phyloP scores from a whole-genome alignment of 2,797 vertebrate genomes.

The Catamblyrhynchus diadema region DNA sequence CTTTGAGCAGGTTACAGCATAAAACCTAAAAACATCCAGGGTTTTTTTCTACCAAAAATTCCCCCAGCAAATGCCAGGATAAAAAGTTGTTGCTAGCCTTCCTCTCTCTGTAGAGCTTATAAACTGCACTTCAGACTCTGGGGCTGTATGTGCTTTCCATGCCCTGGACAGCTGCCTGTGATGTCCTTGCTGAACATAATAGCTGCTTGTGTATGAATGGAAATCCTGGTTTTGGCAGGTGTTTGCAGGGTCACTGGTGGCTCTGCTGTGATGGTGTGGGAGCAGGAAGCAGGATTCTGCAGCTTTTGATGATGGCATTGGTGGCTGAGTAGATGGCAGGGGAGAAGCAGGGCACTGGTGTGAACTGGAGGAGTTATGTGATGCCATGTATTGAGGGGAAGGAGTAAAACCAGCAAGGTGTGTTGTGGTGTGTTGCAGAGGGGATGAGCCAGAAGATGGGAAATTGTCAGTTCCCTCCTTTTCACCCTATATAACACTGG shows the following conservation, averaged over 20 bases:
- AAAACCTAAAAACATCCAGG: neutral
- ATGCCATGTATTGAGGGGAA: neutral
- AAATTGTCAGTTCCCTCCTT: neutral
- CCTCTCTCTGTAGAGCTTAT: neutral
- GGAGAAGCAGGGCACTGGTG: neutral
- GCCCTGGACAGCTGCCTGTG: neutral
- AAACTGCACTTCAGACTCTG: neutral
- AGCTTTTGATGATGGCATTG: neutral
- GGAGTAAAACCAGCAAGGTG: neutral
- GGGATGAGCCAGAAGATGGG: neutral
- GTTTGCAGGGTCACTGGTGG: neutral
- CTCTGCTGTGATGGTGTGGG: neutral
- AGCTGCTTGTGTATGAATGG: neutral
- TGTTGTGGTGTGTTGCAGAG: too few relatives aligned
- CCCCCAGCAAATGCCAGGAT: neutral
- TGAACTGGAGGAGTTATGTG: neutral
- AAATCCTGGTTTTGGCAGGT: neutral
- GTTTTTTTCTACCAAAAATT: too few relatives aligned
- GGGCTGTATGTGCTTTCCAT: neutral
- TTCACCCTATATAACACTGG: neutral
- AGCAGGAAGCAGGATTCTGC: neutral
- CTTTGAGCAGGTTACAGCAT: neutral
- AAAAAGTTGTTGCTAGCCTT: neutral
- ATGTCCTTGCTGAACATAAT: neutral
- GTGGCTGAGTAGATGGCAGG: neutral